These are phyloP conservation scores for Calephelis virginiensis DNA, from an alignment of 1,140 invertebrate genomes.

Conservation along the genomic window DNA sequence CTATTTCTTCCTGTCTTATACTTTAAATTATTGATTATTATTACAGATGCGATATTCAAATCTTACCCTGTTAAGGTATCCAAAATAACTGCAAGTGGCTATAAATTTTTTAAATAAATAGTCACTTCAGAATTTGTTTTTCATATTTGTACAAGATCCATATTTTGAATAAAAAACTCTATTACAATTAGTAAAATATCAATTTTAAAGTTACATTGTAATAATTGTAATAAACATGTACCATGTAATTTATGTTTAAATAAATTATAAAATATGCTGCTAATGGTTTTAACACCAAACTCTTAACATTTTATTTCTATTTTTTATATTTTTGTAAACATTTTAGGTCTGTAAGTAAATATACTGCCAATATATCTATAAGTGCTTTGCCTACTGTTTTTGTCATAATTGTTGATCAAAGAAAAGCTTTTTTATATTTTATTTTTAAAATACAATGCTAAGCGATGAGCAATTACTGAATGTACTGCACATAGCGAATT, in stretches of 20 bases:
- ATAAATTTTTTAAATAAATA: too few relatives aligned
- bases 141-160: too few relatives aligned
- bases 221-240: too few relatives aligned
- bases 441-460: constrained; percentile 29
- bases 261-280: not conserved
- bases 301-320: not conserved
- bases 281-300: constrained; percentile 6
- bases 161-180: too few relatives aligned
- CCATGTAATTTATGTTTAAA: not conserved
- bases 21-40: too few relatives aligned
- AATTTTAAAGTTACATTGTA: too few relatives aligned
- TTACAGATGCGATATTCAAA: too few relatives aligned
- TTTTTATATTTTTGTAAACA: constrained; percentile 1
- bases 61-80: too few relatives aligned
- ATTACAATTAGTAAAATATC: too few relatives aligned
- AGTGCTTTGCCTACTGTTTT: constrained; percentile 52
- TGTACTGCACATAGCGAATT: not conserved
- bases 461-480: constrained; percentile 23
- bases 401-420: constrained; percentile 12
- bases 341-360: constrained; percentile 33
- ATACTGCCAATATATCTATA: constrained; percentile 60
- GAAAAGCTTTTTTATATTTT: constrained; percentile 2
- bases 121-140: too few relatives aligned
- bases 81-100: too few relatives aligned
- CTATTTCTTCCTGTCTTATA: too few relatives aligned